These are phyloP conservation scores for Calliopum simillimum DNA, from an alignment of 2,888 invertebrate genomes.

Conservation along the genomic window DNA sequence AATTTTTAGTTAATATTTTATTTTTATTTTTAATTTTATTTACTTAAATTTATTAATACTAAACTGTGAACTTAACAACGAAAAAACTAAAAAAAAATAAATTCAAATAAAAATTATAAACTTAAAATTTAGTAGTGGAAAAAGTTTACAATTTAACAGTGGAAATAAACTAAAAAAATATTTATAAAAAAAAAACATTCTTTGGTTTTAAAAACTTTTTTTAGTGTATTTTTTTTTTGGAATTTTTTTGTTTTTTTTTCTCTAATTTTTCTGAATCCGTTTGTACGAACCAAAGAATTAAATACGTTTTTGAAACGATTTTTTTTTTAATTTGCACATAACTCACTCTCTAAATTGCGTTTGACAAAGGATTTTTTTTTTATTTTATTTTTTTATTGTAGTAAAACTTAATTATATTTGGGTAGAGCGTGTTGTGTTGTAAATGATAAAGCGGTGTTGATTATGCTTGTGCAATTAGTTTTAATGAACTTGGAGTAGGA, in stretches of 20 bases:
- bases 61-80: conserved; percentile 26
- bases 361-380: not conserved
- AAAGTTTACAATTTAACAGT: conserved; percentile 19
- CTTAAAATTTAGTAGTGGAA: conserved; percentile 28
- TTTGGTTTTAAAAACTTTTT: conserved; percentile 57
- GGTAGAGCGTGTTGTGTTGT: no score
- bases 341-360: conserved; percentile 28
- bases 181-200: conserved; percentile 45
- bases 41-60: conserved; percentile 35
- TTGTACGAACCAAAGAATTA: conserved; percentile 20
- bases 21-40: conserved; percentile 14
- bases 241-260: not conserved
- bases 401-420: not conserved
- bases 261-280: not conserved
- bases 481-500: no score
- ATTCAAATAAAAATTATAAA: conserved; percentile 12
- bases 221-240: not conserved
- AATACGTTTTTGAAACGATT: conserved; percentile 13
- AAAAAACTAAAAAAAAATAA: conserved; percentile 1
- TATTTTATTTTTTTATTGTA: conserved; percentile 3
- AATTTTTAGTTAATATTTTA: not conserved
- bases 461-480: no score
- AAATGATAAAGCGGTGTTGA: no score
- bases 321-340: conserved; percentile 23
- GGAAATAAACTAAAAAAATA: conserved; percentile 21